These are phyloP conservation scores for Hoplodrina blanda DNA, from an alignment of 2,888 invertebrate species.

Conservation along the genomic window DNA sequence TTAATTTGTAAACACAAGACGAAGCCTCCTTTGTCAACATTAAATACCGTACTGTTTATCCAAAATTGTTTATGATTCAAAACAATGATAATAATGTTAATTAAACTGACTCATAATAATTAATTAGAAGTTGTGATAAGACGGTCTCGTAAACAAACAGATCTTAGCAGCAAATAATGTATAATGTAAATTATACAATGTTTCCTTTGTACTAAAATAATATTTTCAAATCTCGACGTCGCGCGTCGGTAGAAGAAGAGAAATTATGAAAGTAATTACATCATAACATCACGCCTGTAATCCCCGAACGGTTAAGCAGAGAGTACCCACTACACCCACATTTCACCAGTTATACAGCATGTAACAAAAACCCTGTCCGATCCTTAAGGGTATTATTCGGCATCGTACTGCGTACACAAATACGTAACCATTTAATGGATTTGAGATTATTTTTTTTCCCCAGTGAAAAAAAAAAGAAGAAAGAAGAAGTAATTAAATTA, in stretches of 20 bases:
- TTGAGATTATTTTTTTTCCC: no score
- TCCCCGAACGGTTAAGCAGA: no score
- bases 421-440: no score
- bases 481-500: no score
- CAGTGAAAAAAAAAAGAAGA: no score
- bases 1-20: slow-evolving; percentile 11
- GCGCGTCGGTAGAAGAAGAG: no score
- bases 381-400: no score
- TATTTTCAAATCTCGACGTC: not conserved
- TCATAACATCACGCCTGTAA: no score
- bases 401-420: no score
- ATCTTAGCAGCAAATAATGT: slow-evolving; percentile 2
- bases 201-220: slow-evolving; percentile 14
- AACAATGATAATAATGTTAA: slow-evolving; percentile 21
- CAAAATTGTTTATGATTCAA: slow-evolving; percentile 2
- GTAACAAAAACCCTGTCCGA: no score
- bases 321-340: no score
- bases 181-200: not conserved
- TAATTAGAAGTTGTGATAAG: slow-evolving; percentile 5
- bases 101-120: slow-evolving; percentile 12
- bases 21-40: not conserved
- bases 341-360: no score
- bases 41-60: not conserved
- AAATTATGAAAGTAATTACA: slow-evolving; percentile 6
- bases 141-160: slow-evolving; percentile 1